Evolutionary conservation across 2,113 vertebrate genomes (phyloP), one percentile per base, ranked within the genome.

Genomic region (Pituophis catenifer): DNA sequence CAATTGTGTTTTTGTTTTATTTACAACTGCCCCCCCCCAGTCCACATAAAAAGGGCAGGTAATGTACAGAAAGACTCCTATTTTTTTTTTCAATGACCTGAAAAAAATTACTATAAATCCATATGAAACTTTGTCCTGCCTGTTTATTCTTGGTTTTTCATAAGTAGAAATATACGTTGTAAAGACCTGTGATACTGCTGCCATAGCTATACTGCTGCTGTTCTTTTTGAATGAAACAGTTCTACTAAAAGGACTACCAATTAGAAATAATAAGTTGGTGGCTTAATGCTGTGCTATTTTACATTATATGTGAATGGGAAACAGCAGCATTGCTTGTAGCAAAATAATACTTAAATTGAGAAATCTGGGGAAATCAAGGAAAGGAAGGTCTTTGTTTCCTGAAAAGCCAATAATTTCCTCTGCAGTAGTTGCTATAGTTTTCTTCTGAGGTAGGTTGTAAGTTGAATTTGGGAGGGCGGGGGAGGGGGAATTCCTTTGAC

Each of bases 81-180:
- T 87, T 90, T 87, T 87, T 90, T 93, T 86, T 89, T 24, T 8
- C 91, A 93, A 9, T 93, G 89, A 87, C 53, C 38, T 81, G 90
- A 53, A 81, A 62, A 52, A 86, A 86, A 81, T 24, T 54, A 65
- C 57, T 93, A 90, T 90, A 54, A 93, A 90, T 87, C 57, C n/a
- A 87, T 44, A 58, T 44, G 48, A 93, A 93, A 90, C 29, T 24
- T 90, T 90, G n/a, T 57, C 65, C 33, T 89, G 33, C 44, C 55
- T 85, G n/a, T 89, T 29, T 89, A 44, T 24, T 11, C 44, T 52
- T 86, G 26, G 23, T 65, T 93, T 93, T 57, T 90, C 23, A 38
- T 9, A 62, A 24, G 65, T 89, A 86, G 50, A 89, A 81, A 50
- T 8, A 58, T 21, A 62, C 8, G 19, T 9, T 48, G 59, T 89